Percentiles rank a stretch among this genome's conserved stretches.
phyloP scores from a whole-genome alignment of 2,113 vertebrate genomes.

The Nematolebias whitei region DNA sequence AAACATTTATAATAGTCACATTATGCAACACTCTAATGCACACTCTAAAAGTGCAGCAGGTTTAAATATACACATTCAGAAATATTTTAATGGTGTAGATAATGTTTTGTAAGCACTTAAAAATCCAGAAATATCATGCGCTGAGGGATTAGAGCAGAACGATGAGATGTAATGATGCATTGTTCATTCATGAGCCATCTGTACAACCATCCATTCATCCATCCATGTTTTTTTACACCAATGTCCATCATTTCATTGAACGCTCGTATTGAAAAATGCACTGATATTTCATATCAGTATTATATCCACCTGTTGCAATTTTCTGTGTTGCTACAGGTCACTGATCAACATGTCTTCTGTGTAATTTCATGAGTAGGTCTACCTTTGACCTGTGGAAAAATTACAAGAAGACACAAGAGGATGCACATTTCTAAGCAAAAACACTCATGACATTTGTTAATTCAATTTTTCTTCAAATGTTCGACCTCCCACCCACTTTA shows the following conservation, averaged over 20 bases:
- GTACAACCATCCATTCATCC: background rate
- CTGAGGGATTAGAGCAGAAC: slow-evolving; percentile 11
- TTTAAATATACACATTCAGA: slow-evolving; percentile 47
- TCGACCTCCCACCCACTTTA: too few species aligned
- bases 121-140: slow-evolving; percentile 47
- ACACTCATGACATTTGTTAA: background rate
- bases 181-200: slow-evolving; percentile 13
- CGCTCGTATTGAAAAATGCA: too few species aligned
- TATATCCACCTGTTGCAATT: background rate
- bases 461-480: too few species aligned
- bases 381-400: background rate
- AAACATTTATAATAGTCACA: slow-evolving; percentile 39
- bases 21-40: slow-evolving; percentile 66
- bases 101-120: slow-evolving; percentile 53
- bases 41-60: slow-evolving; percentile 44
- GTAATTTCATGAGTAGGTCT: background rate
- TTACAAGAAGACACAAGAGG: background rate
- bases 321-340: background rate
- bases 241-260: too few species aligned
- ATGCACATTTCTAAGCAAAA: background rate
- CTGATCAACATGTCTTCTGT: background rate
- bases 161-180: background rate
- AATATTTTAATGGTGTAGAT: slow-evolving; percentile 49
- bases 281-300: too few species aligned
- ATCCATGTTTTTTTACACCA: background rate